phyloP scores from a whole-genome alignment of 2,888 invertebrate species.

The Linnaemya tessellans region DNA sequence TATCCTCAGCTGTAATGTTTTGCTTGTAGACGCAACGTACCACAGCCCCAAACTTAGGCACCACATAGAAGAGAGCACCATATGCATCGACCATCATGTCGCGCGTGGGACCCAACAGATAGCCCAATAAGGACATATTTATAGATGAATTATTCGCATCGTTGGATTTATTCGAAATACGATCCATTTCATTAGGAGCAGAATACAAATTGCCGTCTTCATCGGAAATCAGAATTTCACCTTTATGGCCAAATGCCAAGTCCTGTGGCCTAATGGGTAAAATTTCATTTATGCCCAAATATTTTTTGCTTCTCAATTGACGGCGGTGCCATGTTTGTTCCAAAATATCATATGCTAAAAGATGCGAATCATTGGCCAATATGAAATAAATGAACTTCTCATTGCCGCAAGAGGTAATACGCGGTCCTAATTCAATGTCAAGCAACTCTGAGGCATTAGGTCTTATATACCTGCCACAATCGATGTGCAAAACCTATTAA shows the following conservation, averaged over 20 bases:
- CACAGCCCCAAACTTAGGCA: slow-evolving; percentile 80
- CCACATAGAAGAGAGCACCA: slow-evolving; percentile 80
- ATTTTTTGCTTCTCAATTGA: slow-evolving; percentile 76
- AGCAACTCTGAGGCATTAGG: slow-evolving; percentile 73
- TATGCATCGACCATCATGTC: slow-evolving; percentile 75
- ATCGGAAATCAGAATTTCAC: slow-evolving; percentile 79
- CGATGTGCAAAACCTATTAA: slow-evolving; percentile 77
- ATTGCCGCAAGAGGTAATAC: slow-evolving; percentile 75
- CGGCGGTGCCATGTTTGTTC: slow-evolving; percentile 79
- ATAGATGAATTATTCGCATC: slow-evolving; percentile 36
- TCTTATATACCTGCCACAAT: slow-evolving; percentile 76
- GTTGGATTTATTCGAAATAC: slow-evolving; percentile 5
- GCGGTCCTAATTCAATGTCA: slow-evolving; percentile 77
- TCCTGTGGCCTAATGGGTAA: slow-evolving; percentile 78
- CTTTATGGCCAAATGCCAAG: slow-evolving; percentile 78
- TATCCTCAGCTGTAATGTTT: slow-evolving; percentile 79
- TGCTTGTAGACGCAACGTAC: slow-evolving; percentile 77
- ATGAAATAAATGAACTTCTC: slow-evolving; percentile 80
- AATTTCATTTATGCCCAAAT: slow-evolving; percentile 76
- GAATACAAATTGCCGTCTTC: slow-evolving; percentile 78
- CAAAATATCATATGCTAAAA: slow-evolving; percentile 79
- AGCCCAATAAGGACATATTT: slow-evolving; percentile 76
- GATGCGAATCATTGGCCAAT: slow-evolving; percentile 73
- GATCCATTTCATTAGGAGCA: slow-evolving; percentile 49
- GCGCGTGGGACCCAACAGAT: slow-evolving; percentile 78